phyloP scores from a whole-genome alignment of 2,113 vertebrate genomes.

The Oostethus manadensis region DNA sequence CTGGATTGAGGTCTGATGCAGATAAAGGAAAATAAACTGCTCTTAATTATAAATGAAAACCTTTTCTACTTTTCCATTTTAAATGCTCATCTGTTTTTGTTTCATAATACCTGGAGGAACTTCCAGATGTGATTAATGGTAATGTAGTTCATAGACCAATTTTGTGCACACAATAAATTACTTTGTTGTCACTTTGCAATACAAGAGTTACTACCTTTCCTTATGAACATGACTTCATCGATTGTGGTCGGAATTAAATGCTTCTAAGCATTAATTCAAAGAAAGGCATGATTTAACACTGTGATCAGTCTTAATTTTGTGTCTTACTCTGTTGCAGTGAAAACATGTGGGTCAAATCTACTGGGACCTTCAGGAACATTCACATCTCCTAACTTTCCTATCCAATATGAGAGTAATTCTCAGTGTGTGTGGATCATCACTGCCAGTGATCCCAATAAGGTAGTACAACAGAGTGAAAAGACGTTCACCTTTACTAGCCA shows the following conservation, averaged over 20 bases:
- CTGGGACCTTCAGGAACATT: conserved; percentile 75
- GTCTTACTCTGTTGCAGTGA: conserved; percentile 59
- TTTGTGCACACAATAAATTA: conserved; percentile 51
- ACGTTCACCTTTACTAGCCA: neutral
- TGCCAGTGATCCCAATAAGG: conserved; percentile 76
- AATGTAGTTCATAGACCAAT: conserved; percentile 46
- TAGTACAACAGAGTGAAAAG: conserved; percentile 23
- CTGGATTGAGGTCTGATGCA: conserved; percentile 50
- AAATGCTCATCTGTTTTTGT: conserved; percentile 41
- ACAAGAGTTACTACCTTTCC: conserved; percentile 30
- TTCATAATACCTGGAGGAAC: conserved; percentile 52
- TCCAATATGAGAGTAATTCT: conserved; percentile 79
- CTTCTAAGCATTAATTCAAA: neutral
- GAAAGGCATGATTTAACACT: conserved; percentile 37
- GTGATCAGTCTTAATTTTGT: neutral
- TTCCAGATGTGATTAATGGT: conserved; percentile 62
- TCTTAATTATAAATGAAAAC: conserved; percentile 65
- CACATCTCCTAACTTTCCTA: conserved; percentile 76
- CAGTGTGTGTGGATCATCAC: conserved; percentile 80
- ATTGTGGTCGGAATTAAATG: conserved; percentile 24
- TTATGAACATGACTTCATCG: conserved; percentile 16
- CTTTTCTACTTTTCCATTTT: conserved; percentile 33
- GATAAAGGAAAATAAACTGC: conserved; percentile 56
- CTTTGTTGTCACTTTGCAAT: conserved; percentile 41
- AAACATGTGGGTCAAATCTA: conserved; percentile 75